Conservation (phyloP, 2,797 vertebrate genomes). For the Amphiprion clarkii region DNA sequence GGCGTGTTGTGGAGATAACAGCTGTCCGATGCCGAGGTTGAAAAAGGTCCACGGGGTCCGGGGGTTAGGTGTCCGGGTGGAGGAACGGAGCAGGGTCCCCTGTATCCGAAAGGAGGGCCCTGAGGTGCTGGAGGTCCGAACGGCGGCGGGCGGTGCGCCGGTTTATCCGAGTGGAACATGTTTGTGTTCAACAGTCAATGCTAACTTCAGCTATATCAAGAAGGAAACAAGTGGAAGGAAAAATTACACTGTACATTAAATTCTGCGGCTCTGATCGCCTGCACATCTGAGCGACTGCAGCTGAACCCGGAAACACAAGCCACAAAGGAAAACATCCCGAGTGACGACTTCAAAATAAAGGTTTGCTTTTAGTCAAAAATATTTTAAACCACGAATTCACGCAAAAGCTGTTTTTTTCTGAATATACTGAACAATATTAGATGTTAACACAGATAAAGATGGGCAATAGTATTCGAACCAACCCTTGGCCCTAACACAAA, state of each 20-base stretch:
- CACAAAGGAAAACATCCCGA: constrained; percentile 6
- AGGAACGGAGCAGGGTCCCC: constrained; percentile 30
- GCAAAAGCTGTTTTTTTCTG: not conserved
- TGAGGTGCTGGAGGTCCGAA: constrained; percentile 29
- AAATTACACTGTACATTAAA: not conserved
- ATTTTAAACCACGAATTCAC: not conserved
- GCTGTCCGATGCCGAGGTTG: not conserved
- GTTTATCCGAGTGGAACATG: constrained; percentile 64
- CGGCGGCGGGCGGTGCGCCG: constrained; percentile 2
- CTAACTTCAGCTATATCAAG: too few species aligned
- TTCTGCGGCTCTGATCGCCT: too few species aligned
- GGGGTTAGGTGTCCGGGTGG: constrained; percentile 35
- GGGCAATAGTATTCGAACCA: not conserved
- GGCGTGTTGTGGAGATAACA: constrained; percentile 40
- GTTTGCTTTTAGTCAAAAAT: not conserved
- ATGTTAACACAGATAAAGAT: not conserved
- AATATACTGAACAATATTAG: not conserved
- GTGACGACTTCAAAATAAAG: constrained; percentile 1
- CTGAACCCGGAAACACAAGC: not conserved
- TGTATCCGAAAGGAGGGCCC: constrained; percentile 27
- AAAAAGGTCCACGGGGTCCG: constrained; percentile 28
- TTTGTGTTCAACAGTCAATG: not conserved
- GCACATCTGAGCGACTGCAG: too few species aligned
- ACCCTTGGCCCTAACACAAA: not conserved
- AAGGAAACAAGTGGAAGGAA: not conserved